Evolutionary conservation across 2,797 vertebrate genomes (phyloP).

Genomic region (Sphaeramia orbicularis): DNA sequence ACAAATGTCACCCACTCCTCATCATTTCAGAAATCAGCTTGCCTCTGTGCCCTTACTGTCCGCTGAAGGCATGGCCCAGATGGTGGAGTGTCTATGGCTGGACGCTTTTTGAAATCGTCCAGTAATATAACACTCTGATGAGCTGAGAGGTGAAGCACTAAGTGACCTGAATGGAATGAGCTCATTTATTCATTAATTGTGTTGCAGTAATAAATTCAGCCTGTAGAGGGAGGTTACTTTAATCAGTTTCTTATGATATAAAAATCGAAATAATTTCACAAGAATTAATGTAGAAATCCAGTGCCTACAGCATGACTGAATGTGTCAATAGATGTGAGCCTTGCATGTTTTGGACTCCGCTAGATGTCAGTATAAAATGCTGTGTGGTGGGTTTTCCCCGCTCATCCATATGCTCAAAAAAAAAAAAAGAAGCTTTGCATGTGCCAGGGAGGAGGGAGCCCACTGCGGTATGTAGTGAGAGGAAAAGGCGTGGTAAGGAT

Average conservation of each 20-base stretch:
- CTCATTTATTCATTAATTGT: conserved; percentile 27
- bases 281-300: conserved; percentile 2
- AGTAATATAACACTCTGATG: conserved; percentile 51
- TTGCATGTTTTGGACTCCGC: conserved; percentile 61
- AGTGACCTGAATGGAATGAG: conserved; percentile 32
- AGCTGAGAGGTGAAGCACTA: conserved; percentile 39
- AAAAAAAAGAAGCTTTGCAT: conserved; percentile 39
- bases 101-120: conserved; percentile 52
- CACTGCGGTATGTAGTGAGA: conserved; percentile 61
- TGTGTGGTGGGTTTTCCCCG: conserved; percentile 61
- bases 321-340: conserved; percentile 19
- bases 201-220: conserved; percentile 5
- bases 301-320: not conserved
- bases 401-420: conserved; percentile 60
- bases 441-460: conserved; percentile 55
- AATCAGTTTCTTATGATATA: too few species aligned
- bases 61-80: conserved; percentile 52
- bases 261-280: conserved; percentile 11
- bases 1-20: conserved; percentile 47
- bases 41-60: conserved; percentile 48
- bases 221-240: conserved; percentile 5
- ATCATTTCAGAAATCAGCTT: conserved; percentile 43
- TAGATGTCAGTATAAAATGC: conserved; percentile 68
- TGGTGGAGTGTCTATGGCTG: conserved; percentile 39
- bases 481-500: conserved; percentile 49